Evolutionary conservation across 1,140 invertebrate genomes (phyloP).

Genomic region (Achroia grisella): DNA sequence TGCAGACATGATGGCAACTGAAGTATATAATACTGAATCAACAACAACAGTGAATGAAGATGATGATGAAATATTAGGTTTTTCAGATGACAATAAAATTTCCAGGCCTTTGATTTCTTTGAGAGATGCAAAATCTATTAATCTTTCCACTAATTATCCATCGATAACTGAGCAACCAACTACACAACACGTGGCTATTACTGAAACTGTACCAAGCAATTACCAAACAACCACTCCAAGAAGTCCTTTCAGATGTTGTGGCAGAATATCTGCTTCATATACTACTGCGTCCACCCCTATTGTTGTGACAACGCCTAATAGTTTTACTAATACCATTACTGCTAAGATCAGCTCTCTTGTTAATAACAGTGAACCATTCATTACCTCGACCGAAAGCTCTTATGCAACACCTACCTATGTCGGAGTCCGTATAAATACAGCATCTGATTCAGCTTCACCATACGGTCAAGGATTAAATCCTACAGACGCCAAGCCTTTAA

Average conservation of each 20-base stretch:
- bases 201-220: slow-evolving; percentile 21
- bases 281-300: slow-evolving; percentile 41
- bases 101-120: slow-evolving; percentile 24
- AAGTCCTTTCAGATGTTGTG: slow-evolving; percentile 60
- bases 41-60: slow-evolving; percentile 77
- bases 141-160: slow-evolving; percentile 52
- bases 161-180: slow-evolving; percentile 30
- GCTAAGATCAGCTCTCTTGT: slow-evolving; percentile 51
- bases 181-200: slow-evolving; percentile 33
- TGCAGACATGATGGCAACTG: slow-evolving; percentile 51
- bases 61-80: slow-evolving; percentile 84
- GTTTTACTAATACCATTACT: slow-evolving; percentile 52
- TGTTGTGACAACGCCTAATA: slow-evolving; percentile 28
- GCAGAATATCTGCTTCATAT: slow-evolving; percentile 64
- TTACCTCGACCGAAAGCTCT: slow-evolving; percentile 39
- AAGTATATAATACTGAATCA: slow-evolving; percentile 52
- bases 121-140: slow-evolving; percentile 62
- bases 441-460: slow-evolving; percentile 47
- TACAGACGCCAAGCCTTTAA: slow-evolving; percentile 41
- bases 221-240: slow-evolving; percentile 30
- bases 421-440: slow-evolving; percentile 73
- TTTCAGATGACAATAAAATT: slow-evolving; percentile 77
- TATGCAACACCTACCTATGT: slow-evolving; percentile 60
- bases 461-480: slow-evolving; percentile 46
- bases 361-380: slow-evolving; percentile 20